These are phyloP conservation scores for Lepus timidus DNA, from an alignment of 2,113 vertebrate species.

Conservation along the genomic window DNA sequence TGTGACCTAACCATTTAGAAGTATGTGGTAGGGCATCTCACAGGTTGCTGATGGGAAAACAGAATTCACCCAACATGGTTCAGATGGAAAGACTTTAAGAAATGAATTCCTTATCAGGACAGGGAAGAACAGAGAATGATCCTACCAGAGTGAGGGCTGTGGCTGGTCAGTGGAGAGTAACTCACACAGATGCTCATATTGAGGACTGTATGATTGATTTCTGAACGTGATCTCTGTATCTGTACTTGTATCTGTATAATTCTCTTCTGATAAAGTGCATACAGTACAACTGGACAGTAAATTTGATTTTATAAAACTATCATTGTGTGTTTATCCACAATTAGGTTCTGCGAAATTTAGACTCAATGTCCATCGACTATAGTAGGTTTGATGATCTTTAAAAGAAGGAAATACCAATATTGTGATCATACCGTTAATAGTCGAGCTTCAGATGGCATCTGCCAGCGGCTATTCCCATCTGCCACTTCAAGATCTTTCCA, in stretches of 20 bases:
- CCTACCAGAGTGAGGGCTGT: background rate
- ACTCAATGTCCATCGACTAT: background rate
- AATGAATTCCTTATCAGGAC: background rate
- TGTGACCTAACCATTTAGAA: background rate
- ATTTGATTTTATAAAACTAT: background rate
- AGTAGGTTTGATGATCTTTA: constrained; percentile 1
- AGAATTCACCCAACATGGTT: background rate
- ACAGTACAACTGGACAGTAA: background rate
- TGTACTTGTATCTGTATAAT: background rate
- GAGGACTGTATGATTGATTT: background rate
- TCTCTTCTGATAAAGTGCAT: background rate
- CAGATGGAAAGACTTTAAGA: background rate
- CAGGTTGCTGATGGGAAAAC: background rate
- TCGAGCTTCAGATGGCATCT: background rate
- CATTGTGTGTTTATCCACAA: background rate
- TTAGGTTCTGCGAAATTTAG: constrained; percentile 2
- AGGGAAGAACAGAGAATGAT: background rate
- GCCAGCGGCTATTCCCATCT: background rate
- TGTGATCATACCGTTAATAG: background rate
- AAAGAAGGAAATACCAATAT: background rate
- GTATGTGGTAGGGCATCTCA: background rate
- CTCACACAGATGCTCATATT: background rate
- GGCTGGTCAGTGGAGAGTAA: background rate
- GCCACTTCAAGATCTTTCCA: background rate
- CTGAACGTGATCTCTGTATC: background rate